Base-by-base conservation (phyloP, 2,888 invertebrate genomes). In the Trachelus stipa region DNA sequence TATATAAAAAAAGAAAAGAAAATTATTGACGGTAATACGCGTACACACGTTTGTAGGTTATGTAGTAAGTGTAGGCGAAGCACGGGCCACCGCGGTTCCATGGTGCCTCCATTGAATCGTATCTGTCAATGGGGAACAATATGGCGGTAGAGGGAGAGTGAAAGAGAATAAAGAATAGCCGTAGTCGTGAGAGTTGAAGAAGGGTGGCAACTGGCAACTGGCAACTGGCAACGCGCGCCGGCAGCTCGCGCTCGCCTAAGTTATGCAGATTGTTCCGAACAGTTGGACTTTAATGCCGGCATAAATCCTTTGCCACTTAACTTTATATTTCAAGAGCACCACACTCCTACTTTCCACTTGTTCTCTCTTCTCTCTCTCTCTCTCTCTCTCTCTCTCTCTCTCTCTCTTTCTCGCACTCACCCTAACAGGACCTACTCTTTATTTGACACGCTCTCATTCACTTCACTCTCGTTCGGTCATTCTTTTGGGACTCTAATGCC, bases 231-330 rank as follows among this genome's bases (percentile, higher is more conserved):
- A 80, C 84, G 79, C 80, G 83, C 82, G 82, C 81, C 83, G 78
- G 83, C 83, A 85, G 85, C 80, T 81, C 33, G 69, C 34, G 75
- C 77, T 30, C 81, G 77, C 77, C 86, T 88, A 88, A 89, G 89
- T 90, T 90, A 89, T 89, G 89, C 88, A 90, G 88, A 89, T 90
- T 89, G 89, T 90, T 90, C 86, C 86, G 87, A 88, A 90, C 89
- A 89, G 88, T 90, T 87, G 88, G 89, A 89, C 90, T 90, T 90
- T 90, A 89, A 90, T 90, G 87, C 85, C 86, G 84, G 85, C 89
- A 89, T 90, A 90, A 90, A 90, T 90, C 89, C 89, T 89, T 88
- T 88, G 85, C 90, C 90, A 90, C 90, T 90, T 90, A 90, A 90
- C 88, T 89, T 89, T 88, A 89, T 89, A 89, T 87, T 84, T 88